Conservation (phyloP, 2,888 invertebrate species). For the Aproaerema taeniolella region DNA sequence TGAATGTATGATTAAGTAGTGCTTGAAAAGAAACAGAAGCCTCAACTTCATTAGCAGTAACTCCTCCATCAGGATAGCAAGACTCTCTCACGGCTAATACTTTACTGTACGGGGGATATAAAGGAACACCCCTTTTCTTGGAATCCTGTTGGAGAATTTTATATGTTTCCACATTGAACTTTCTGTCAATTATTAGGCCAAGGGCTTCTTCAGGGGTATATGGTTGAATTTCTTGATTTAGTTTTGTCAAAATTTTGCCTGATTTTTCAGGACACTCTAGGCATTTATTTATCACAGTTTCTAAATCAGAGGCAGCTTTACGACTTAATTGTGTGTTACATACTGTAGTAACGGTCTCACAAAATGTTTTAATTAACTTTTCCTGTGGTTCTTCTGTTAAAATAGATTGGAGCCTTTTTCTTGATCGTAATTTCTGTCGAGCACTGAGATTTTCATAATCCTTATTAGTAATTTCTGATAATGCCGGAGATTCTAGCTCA, state of each 20-base stretch:
- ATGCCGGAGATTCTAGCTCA: too few species aligned
- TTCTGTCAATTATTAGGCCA: conserved; percentile 3
- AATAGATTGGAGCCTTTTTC: too few species aligned
- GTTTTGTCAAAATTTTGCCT: background rate
- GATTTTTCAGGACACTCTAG: background rate
- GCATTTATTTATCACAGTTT: background rate
- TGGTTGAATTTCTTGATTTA: background rate
- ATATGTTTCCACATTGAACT: conserved; percentile 5
- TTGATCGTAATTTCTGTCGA: too few species aligned
- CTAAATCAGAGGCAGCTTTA: background rate
- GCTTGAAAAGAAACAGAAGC: background rate
- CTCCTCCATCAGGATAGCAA: background rate
- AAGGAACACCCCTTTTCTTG: background rate
- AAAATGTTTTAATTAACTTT: background rate
- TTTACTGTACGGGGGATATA: background rate
- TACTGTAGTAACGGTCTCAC: background rate
- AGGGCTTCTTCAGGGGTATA: conserved; percentile 7
- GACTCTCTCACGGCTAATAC: background rate
- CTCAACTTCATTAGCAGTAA: background rate
- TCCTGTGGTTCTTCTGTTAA: background rate
- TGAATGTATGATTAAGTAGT: background rate
- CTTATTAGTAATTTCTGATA: too few species aligned
- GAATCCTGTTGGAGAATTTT: conserved; percentile 1
- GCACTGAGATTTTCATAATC: too few species aligned
- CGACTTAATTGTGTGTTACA: background rate